Percentiles rank a stretch among this genome's conserved stretches.
Conservation (phyloP, 2,888 invertebrate species). For the Callimorpha dominula region DNA sequence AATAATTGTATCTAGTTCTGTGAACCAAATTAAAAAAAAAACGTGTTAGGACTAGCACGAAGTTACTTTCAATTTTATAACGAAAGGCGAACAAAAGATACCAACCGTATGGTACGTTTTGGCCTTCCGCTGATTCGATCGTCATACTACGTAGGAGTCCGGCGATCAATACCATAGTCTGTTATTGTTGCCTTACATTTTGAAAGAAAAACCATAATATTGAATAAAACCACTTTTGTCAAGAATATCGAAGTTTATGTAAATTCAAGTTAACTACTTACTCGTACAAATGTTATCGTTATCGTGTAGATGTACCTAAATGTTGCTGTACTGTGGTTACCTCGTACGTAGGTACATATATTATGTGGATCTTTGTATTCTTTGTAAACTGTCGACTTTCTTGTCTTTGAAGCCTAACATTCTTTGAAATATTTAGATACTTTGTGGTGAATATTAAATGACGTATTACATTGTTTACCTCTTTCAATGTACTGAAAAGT, state of each 20-base stretch:
- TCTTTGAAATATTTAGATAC: background rate
- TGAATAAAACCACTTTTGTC: background rate
- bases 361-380: background rate
- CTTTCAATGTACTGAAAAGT: slow-evolving; percentile 5
- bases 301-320: background rate
- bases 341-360: background rate
- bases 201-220: too few species aligned
- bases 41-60: too few species aligned
- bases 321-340: background rate
- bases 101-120: too few species aligned
- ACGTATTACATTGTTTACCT: background rate
- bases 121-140: too few species aligned
- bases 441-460: background rate
- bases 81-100: too few species aligned
- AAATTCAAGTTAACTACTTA: background rate
- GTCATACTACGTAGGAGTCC: too few species aligned
- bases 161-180: too few species aligned
- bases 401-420: background rate
- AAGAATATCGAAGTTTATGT: background rate
- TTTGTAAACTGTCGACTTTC: background rate
- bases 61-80: too few species aligned
- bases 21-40: too few species aligned
- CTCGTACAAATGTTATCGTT: background rate
- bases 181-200: too few species aligned
- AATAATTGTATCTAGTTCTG: too few species aligned